Percentiles rank a stretch among this genome's conserved stretches.
These are phyloP conservation scores for Heliconius hortense DNA, from an alignment of 2,888 invertebrate genomes.

Conservation along the genomic window DNA sequence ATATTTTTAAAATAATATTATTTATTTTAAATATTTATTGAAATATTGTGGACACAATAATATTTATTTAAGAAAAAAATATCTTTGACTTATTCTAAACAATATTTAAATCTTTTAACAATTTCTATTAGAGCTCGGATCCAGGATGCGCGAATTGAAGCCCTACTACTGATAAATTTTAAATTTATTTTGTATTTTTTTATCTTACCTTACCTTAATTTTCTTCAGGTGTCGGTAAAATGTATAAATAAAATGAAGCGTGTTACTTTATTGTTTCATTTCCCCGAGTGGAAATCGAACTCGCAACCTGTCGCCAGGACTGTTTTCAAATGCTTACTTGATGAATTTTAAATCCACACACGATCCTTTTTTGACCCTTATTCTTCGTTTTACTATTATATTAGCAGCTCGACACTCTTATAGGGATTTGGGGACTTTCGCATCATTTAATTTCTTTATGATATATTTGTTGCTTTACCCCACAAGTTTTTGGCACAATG, in stretches of 20 bases:
- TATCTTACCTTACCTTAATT: too few relatives aligned
- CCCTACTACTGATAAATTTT: too few relatives aligned
- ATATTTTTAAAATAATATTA: neutral
- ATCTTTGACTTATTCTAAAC: too few relatives aligned
- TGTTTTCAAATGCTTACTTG: neutral
- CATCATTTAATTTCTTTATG: constrained; percentile 13
- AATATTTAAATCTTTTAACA: too few relatives aligned
- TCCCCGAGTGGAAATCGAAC: too few relatives aligned
- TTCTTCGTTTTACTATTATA: neutral
- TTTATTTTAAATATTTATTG: too few relatives aligned
- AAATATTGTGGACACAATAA: too few relatives aligned
- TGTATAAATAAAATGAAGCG: neutral
- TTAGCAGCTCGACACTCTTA: neutral
- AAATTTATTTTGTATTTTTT: too few relatives aligned
- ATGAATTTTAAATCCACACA: constrained; percentile 9
- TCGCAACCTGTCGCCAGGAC: too few relatives aligned
- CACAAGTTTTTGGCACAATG: neutral
- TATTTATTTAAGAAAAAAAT: too few relatives aligned
- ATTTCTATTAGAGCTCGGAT: too few relatives aligned
- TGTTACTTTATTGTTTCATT: neutral
- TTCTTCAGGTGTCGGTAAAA: neutral
- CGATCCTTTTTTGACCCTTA: constrained; percentile 3
- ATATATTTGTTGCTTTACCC: neutral
- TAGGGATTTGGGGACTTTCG: neutral
- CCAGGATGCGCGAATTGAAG: too few relatives aligned